Base-by-base conservation (phyloP, 2,888 invertebrate species). In the Yponomeuta sedellus region DNA sequence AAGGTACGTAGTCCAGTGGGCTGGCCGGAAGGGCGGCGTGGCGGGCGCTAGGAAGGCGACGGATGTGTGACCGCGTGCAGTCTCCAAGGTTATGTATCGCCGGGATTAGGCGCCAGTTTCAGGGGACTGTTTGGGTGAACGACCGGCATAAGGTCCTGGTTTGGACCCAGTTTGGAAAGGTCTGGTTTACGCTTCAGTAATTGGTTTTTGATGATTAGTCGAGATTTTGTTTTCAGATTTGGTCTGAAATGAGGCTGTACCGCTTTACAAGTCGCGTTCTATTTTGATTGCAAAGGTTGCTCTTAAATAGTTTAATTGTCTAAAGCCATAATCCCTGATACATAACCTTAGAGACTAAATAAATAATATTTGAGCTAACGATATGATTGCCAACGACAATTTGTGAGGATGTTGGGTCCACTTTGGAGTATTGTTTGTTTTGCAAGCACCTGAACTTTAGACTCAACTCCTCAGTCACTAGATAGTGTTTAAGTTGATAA, bases 1-100 rank as follows among this genome's bases (percentile, higher is more conserved):
- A 89, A 87, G 74, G 88, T 87, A 52, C 16, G 44, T 52, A 52
- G 44, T 16, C 58, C 58, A 58, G 20, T 19, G 19, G 16, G 58
- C n/a, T 58, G 58, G 20, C 19, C 20, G 20, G 22, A 19, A 5
- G 39, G 4, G 22, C 10, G 44, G 12, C 12, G 44, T 44, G 44
- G 5, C 16, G 44, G 16, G 16, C 12, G 44, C 16, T 16, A 16
- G 44, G 44, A 12, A 52, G 44, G 44, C 44, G 44, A 52, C 12
- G 44, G 44, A 52, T 52, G 44, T 52, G 44, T 25, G 61, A 16
- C 11, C 16, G 28, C 20, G 20, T 22, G 34, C 34, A 8, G 28
- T 28, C 22, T 61, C 28, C 11, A 61, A 61, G 61, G 1, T 28
- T 61, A 28, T 16, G 61, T 61, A 28, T 28, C 34, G 22, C 0